These are phyloP conservation scores for Gnatocerus cornutus DNA, from an alignment of 2,888 invertebrate genomes.

Conservation along the genomic window DNA sequence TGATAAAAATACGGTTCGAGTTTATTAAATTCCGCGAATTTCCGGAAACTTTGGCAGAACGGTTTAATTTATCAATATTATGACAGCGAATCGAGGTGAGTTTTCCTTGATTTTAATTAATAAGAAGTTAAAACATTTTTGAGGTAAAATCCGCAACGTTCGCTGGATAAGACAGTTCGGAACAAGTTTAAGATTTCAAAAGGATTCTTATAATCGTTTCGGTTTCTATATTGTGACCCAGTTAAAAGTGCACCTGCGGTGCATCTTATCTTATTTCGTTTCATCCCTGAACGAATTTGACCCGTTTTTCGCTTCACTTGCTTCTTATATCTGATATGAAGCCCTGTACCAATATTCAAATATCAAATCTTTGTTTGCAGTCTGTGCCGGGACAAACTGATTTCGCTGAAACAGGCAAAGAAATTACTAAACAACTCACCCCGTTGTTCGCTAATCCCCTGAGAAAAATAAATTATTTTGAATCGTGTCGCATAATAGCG, in stretches of 20 bases:
- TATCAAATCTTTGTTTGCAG: neutral
- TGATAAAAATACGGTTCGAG: slow-evolving; percentile 20
- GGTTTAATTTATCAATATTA: slow-evolving; percentile 26
- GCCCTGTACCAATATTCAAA: neutral
- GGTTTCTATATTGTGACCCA: too few relatives aligned
- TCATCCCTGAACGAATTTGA: neutral
- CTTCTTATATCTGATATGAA: neutral
- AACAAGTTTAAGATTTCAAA: too few relatives aligned
- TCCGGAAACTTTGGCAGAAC: slow-evolving; percentile 1
- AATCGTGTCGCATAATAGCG: neutral
- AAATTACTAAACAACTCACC: neutral
- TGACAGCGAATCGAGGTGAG: slow-evolving; percentile 9
- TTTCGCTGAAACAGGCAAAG: neutral
- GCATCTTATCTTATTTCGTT: neutral
- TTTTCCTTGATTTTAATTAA: slow-evolving; percentile 2
- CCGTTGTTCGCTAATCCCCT: neutral
- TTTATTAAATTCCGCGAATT: slow-evolving; percentile 30
- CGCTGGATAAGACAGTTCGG: too few relatives aligned
- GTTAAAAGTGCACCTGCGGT: neutral
- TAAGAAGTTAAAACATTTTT: too few relatives aligned
- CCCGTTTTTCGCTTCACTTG: neutral
- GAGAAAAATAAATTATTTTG: neutral
- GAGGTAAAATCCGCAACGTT: too few relatives aligned
- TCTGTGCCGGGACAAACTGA: too few relatives aligned
- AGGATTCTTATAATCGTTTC: too few relatives aligned